Evolutionary conservation across 2,797 vertebrate species (phyloP).

Genomic region (Microchirus variegatus): DNA sequence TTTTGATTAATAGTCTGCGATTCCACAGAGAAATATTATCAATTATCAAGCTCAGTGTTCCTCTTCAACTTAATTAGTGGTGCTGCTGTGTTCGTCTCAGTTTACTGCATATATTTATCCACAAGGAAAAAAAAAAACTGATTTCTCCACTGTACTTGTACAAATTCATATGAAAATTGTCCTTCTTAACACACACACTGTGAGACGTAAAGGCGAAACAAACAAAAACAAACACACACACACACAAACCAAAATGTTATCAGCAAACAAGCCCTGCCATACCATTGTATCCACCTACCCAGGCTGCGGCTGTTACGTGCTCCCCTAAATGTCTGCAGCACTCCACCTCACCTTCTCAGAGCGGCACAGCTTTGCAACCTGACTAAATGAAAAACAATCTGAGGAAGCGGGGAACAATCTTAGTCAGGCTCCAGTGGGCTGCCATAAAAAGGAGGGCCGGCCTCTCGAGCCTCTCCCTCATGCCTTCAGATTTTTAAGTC

Average conservation of each 20-base stretch:
- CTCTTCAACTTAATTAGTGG: slow-evolving; percentile 34
- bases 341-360: slow-evolving; percentile 69
- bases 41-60: slow-evolving; percentile 43
- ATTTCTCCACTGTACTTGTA: slow-evolving; percentile 1
- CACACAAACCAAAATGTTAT: slow-evolving; percentile 39
- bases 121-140: slow-evolving; percentile 7
- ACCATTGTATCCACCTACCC: slow-evolving; percentile 66
- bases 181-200: background rate
- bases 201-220: slow-evolving; percentile 5
- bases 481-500: slow-evolving; percentile 69
- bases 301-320: slow-evolving; percentile 55
- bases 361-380: slow-evolving; percentile 57
- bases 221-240: slow-evolving; percentile 14
- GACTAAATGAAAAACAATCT: slow-evolving; percentile 80
- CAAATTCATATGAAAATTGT: slow-evolving; percentile 6
- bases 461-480: slow-evolving; percentile 66
- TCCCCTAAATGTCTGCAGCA: slow-evolving; percentile 69
- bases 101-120: slow-evolving; percentile 5
- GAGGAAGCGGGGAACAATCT: slow-evolving; percentile 83
- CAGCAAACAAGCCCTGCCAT: slow-evolving; percentile 39
- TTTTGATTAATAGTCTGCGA: slow-evolving; percentile 52
- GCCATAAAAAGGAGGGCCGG: slow-evolving; percentile 70
- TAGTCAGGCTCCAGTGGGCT: slow-evolving; percentile 79
- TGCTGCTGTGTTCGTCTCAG: slow-evolving; percentile 31
- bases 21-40: slow-evolving; percentile 43